Conservation (phyloP, 64 coral and sea anemone genomes). For the Stylophora pistillata region DNA sequence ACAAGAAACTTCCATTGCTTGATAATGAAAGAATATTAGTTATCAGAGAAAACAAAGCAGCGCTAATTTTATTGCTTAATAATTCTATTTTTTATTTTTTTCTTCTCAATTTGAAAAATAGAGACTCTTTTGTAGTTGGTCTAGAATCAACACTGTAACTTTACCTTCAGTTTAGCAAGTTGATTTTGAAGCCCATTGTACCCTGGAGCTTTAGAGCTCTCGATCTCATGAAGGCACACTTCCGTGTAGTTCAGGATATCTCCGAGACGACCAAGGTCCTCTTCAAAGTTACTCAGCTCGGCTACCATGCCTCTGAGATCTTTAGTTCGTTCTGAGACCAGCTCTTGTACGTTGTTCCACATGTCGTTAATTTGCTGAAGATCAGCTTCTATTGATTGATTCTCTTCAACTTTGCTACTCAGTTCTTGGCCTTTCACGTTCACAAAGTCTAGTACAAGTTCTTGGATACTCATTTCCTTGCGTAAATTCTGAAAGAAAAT, state of each 20-base stretch:
- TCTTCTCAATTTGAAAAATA: too few species aligned
- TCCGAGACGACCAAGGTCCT: conserved; percentile 59
- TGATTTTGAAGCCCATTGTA: conserved; percentile 91
- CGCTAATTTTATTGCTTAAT: too few species aligned
- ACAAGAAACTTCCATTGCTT: too few species aligned
- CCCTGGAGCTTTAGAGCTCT: conserved; percentile 55
- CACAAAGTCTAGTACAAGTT: conserved; percentile 85
- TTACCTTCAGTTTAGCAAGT: conserved; percentile 87
- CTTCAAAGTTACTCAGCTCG: conserved; percentile 79
- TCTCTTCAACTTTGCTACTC: conserved; percentile 68
- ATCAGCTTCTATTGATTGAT: conserved; percentile 71
- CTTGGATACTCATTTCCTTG: conserved; percentile 88
- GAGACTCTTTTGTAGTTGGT: too few species aligned
- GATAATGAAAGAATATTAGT: too few species aligned
- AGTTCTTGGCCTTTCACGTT: conserved; percentile 95
- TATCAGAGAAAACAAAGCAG: too few species aligned
- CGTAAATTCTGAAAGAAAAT: conserved; percentile 48
- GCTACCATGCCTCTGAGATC: conserved; percentile 51
- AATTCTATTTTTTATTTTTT: too few species aligned
- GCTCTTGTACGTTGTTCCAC: conserved; percentile 64
- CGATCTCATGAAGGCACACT: conserved; percentile 79
- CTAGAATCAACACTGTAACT: background rate
- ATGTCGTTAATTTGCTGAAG: conserved; percentile 79
- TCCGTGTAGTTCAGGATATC: conserved; percentile 90
- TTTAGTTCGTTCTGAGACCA: conserved; percentile 56